Base-by-base conservation (phyloP, 2,888 invertebrate species). In the Nomada goodeniana region DNA sequence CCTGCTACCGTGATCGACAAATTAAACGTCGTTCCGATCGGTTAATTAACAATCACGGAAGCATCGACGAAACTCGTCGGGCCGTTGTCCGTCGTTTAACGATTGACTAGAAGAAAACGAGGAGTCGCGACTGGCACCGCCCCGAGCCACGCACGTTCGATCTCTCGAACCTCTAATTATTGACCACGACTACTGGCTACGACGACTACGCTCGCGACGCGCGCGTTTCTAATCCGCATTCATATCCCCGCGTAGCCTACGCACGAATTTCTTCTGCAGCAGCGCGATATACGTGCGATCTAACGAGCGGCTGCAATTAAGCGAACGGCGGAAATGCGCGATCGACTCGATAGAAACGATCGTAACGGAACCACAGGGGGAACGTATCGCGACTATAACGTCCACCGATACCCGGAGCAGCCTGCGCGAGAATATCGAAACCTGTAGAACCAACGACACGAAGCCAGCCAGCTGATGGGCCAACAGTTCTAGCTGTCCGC, bases 111-210 rank as follows among this genome's bases (percentile, higher is more conserved):
- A n/a, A n/a, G 20, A 63, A 70, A 70, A 76, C 20, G 55, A 47
- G 20, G 50, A n/a, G 23, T 15, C 10, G 15, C 50, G 59, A 36
- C 70, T 29, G 29, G 29, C 26, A 64, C 26, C 50, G 68, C 63
- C 69, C 50, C 47, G 63, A 63, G 60, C 52, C 36, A 68, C 20
- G 52, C 60, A 50, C 52, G 11, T 26, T 29, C 67, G 70, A 59
- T 50, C 57, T 52, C 53, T 4, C 26, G 29, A 53, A 59, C 42
- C 59, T 53, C 73, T 82, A 78, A 83, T 83, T 78, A 83, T 83
- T 75, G 78, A 78, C 82, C 13, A 20, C 9, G 63, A 68, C 81
- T 59, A 77, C 82, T 81, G 82, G 67, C 42, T n/a, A 44, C 53
- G 47, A 23, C 57, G 23, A 23, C 23, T 23, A 57, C 57, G 57